Evolutionary conservation across 2,113 vertebrate genomes (phyloP).

Genomic region (Rhodinocichla rosea): DNA sequence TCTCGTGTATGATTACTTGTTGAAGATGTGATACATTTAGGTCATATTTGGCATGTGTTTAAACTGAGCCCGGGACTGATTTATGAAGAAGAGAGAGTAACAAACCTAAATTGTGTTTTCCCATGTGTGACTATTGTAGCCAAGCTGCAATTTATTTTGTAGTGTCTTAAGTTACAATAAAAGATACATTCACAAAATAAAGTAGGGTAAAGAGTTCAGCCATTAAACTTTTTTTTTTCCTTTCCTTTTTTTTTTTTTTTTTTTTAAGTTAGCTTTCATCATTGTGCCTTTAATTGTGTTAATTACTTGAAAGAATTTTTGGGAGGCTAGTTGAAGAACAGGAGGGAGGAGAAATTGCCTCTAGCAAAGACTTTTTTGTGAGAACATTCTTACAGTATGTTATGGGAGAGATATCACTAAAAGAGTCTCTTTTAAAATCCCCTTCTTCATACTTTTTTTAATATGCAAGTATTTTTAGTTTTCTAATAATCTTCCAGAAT

Average conservation of each 20-base stretch:
- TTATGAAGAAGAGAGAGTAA: background rate
- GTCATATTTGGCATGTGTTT: conserved; percentile 22
- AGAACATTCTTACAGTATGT: background rate
- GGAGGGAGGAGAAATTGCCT: background rate
- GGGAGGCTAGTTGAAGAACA: background rate
- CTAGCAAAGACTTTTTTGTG: background rate
- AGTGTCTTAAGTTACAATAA: background rate
- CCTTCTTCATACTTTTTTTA: background rate
- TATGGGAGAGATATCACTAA: background rate
- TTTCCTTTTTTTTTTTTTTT: background rate
- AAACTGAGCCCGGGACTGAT: background rate
- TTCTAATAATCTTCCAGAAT: background rate
- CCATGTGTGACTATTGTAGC: background rate
- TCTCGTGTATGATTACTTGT: background rate
- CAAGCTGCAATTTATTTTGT: conserved; percentile 25
- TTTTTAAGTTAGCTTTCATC: background rate
- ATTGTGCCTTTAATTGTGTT: conserved; percentile 11
- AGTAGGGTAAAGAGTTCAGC: conserved; percentile 3
- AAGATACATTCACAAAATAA: background rate
- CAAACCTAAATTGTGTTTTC: background rate
- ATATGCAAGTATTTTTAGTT: background rate
- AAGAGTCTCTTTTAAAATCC: background rate
- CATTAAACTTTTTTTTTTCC: background rate
- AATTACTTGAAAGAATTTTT: conserved; percentile 21
- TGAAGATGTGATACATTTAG: conserved; percentile 24